phyloP scores from a whole-genome alignment of 2,888 invertebrate genomes.

The Temnothorax rugatulus region DNA sequence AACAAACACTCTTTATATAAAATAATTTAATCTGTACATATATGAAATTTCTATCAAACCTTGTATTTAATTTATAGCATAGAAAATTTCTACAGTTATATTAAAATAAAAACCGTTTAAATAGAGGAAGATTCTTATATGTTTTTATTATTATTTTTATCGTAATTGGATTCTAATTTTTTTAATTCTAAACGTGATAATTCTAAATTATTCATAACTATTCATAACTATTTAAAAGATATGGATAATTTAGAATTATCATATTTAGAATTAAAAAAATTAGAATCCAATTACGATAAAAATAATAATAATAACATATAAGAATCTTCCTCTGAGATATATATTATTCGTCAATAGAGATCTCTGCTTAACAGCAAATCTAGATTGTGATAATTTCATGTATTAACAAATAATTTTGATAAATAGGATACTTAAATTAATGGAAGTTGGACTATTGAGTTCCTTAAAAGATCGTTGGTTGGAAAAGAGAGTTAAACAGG shows the following conservation, averaged over 20 bases:
- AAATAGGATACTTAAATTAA: conserved; percentile 22
- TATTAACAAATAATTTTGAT: background rate
- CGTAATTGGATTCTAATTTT: background rate
- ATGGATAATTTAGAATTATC: too few relatives aligned
- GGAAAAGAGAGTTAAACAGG: background rate
- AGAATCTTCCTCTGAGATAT: too few relatives aligned
- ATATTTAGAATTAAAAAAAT: too few relatives aligned
- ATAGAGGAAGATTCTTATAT: background rate
- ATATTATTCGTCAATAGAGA: background rate
- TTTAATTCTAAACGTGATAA: background rate
- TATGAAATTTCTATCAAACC: too few relatives aligned
- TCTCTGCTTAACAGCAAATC: background rate
- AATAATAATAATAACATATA: too few relatives aligned
- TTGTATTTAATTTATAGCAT: too few relatives aligned
- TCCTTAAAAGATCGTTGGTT: conserved; percentile 65
- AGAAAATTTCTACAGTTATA: too few relatives aligned
- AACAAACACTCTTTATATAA: too few relatives aligned
- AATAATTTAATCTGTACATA: too few relatives aligned
- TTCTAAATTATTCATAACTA: conserved; percentile 7
- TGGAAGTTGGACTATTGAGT: conserved; percentile 64
- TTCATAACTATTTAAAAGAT: too few relatives aligned
- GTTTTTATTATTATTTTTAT: background rate
- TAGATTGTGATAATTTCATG: background rate
- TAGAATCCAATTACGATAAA: too few relatives aligned
- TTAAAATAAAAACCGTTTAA: background rate